phyloP scores from a whole-genome alignment of 2,113 vertebrate species.

The Pelmatolapia mariae region DNA sequence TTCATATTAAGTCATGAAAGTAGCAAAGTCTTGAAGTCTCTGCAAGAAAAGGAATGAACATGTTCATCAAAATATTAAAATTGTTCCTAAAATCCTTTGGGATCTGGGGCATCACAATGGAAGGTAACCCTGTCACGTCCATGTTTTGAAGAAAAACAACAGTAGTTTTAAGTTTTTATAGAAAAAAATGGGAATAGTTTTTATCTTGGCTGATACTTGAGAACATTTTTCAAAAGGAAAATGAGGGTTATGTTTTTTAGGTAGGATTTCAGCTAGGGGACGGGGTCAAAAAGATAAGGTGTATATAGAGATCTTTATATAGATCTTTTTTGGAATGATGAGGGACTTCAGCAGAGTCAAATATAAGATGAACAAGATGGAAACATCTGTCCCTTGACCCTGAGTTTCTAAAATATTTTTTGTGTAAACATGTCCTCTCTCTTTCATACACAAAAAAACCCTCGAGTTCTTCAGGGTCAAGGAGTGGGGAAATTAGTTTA shows the following conservation, averaged over 20 bases:
- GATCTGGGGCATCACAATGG: not conserved
- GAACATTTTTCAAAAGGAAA: not conserved
- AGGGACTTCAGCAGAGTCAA: not conserved
- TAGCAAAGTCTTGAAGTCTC: rapidly evolving
- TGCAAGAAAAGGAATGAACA: not conserved
- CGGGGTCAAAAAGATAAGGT: rapidly evolving
- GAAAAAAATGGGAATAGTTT: not conserved
- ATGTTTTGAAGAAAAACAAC: not conserved
- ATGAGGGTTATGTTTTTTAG: not conserved
- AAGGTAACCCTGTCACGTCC: not conserved
- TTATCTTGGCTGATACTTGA: not conserved
- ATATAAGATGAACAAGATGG: not conserved
- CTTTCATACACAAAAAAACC: not conserved
- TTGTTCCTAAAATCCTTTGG: not conserved
- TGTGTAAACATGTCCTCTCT: not conserved
- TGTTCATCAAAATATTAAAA: not conserved
- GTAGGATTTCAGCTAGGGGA: not conserved
- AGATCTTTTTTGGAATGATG: not conserved
- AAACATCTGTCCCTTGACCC: not conserved
- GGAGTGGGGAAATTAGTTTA: constrained; percentile 32
- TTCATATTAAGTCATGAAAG: not conserved
- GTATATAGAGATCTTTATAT: not conserved
- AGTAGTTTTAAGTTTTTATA: not conserved
- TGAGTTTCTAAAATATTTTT: not conserved
- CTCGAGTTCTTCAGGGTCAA: not conserved